These are phyloP conservation scores for Cremastobaeus sp. DNA, from an alignment of 2,888 invertebrate genomes.

Conservation along the genomic window DNA sequence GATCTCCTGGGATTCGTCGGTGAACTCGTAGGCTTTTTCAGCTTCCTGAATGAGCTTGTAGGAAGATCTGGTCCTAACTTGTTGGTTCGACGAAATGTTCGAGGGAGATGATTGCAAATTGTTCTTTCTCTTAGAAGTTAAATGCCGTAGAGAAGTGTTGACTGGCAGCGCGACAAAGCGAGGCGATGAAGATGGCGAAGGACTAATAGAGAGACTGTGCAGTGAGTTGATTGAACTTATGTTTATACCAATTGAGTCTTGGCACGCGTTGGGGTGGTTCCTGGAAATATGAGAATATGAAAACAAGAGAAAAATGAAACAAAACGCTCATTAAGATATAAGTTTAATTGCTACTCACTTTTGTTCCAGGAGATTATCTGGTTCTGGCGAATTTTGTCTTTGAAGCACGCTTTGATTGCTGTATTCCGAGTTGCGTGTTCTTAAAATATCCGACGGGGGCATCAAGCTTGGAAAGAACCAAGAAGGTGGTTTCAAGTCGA, in stretches of 20 bases:
- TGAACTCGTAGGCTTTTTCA: constrained; percentile 90
- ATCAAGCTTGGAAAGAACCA: constrained; percentile 72
- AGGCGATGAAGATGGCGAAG: constrained; percentile 73
- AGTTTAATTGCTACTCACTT: constrained; percentile 13
- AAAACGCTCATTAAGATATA: not conserved
- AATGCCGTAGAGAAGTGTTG: constrained; percentile 68
- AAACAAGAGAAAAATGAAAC: not conserved
- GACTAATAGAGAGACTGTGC: constrained; percentile 73
- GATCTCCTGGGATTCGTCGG: constrained; percentile 85
- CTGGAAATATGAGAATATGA: constrained; percentile 3
- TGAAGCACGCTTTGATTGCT: constrained; percentile 69
- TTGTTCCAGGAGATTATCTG: constrained; percentile 71
- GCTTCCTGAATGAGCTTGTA: constrained; percentile 79
- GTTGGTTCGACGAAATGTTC: constrained; percentile 63
- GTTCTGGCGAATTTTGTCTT: constrained; percentile 72
- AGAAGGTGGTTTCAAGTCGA: constrained; percentile 69
- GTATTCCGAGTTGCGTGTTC: constrained; percentile 76
- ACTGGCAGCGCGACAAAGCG: constrained; percentile 75
- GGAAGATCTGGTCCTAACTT: constrained; percentile 71
- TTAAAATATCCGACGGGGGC: constrained; percentile 75
- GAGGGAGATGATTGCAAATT: constrained; percentile 73
- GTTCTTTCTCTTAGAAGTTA: constrained; percentile 71
- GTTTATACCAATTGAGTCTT: constrained; percentile 59
- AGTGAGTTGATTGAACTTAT: constrained; percentile 72
- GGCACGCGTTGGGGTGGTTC: constrained; percentile 12